These are phyloP conservation scores for Megamerina dolium DNA, from an alignment of 2,888 invertebrate genomes.

Conservation along the genomic window DNA sequence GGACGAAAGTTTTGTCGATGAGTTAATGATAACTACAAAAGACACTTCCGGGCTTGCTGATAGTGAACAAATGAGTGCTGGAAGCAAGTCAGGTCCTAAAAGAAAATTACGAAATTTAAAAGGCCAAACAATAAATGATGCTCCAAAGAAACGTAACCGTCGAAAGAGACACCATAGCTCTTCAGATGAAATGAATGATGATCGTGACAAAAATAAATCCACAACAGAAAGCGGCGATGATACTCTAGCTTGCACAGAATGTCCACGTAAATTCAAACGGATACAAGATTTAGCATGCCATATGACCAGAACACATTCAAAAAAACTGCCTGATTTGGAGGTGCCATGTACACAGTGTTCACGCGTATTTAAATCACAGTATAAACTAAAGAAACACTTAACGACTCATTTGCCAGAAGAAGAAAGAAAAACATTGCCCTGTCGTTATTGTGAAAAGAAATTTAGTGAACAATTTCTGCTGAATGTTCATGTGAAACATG, in stretches of 20 bases:
- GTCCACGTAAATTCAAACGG: no score
- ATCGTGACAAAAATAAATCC: no score
- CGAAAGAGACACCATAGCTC: no score
- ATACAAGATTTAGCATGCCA: conserved; percentile 18
- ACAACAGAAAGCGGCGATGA: neutral
- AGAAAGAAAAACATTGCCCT: no score
- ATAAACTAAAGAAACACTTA: conserved; percentile 21
- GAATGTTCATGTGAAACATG: conserved; percentile 31
- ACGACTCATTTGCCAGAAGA: no score
- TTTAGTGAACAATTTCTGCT: conserved; percentile 28
- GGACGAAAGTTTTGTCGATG: no score
- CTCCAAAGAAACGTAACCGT: no score
- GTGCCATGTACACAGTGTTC: conserved; percentile 24
- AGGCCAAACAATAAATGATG: neutral
- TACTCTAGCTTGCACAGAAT: no score
- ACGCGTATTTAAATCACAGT: conserved; percentile 15
- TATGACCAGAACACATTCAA: conserved; percentile 26
- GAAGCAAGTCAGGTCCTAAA: neutral
- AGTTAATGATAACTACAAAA: no score
- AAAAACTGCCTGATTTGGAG: conserved; percentile 9
- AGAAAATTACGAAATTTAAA: no score
- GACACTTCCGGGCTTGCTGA: neutral
- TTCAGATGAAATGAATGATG: neutral
- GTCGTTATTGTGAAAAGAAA: conserved; percentile 36
- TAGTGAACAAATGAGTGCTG: no score